Base-by-base conservation (phyloP, 2,797 vertebrate genomes). In the Eremophila alpestris region DNA sequence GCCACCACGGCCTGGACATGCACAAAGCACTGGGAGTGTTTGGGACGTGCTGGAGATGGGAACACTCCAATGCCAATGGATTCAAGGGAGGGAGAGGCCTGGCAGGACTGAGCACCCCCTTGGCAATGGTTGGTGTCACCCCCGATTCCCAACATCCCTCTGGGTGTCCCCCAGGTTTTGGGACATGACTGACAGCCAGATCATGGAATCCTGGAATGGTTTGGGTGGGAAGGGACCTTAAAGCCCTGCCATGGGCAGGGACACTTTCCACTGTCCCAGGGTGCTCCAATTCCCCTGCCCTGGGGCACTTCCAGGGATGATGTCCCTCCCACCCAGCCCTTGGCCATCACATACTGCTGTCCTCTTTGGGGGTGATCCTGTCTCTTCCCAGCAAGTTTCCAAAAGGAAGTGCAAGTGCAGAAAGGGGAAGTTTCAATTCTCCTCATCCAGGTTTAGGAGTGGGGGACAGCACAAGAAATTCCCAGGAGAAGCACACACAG, bases 1-100 rank as follows among this genome's bases (percentile, higher is more conserved):
- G 58, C 30, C 68, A 24, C 12, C 41, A 26, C 10, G 0, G 9
- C 40, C 59, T 19, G 3, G 49, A 30, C 43, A n/a, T 15, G 38
- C 65, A 45, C 46, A 23, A 13, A 76, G 24, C 2, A 4, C 13
- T 23, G 49, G 45, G 32, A 20, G 24, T 0, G 0, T 64, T 14
- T 73, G 64, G 36, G 46, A 7, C 7, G 24, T 36, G 59, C 19
- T 88, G 46, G 36, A 30, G 63, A 21, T 5, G 10, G 29, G 46
- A 52, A 40, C 9, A 2, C 24, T 12, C 8, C 10, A 30, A 58
- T 27, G 32, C 41, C 10, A 16, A 34, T 1, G 27, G 27, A 22
- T 9, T 23, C 30, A 7, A 5, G 40, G n/a, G 16, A 63, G 65
- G 29, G 40, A 56, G 36, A 43, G 30, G 36, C 11, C 30, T 68